Percentiles rank a stretch among this genome's conserved stretches.
These are phyloP conservation scores for Liasis olivaceus DNA, from an alignment of 2,797 vertebrate species.

Conservation along the genomic window DNA sequence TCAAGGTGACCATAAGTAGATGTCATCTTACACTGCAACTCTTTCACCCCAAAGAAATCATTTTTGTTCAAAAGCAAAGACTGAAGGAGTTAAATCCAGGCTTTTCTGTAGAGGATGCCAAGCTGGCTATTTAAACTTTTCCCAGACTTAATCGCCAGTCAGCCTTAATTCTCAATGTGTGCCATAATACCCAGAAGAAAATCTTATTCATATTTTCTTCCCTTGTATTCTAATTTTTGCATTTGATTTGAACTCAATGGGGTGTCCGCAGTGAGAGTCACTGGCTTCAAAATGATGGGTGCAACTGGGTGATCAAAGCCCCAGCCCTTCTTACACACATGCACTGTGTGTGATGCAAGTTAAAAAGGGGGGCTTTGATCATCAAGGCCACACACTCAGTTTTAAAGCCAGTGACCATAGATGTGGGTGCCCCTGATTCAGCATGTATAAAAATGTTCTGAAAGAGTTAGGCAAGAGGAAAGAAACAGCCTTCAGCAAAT, in stretches of 20 bases:
- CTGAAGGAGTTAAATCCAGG: neutral
- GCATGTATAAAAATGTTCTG: neutral
- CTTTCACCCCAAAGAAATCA: slow-evolving; percentile 37
- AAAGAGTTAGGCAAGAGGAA: neutral
- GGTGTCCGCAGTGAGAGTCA: neutral
- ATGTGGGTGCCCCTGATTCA: neutral
- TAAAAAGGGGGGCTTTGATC: neutral
- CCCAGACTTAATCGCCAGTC: neutral
- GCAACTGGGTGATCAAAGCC: neutral
- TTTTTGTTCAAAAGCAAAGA: neutral
- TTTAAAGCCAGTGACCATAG: neutral
- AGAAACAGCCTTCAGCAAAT: neutral
- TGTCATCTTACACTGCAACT: slow-evolving; percentile 2
- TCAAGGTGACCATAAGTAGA: slow-evolving; percentile 34
- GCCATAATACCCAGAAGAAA: neutral
- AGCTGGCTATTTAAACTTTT: neutral
- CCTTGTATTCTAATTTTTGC: neutral
- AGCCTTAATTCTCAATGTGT: neutral
- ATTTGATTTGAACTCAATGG: neutral
- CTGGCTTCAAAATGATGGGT: neutral
- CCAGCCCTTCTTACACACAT: neutral
- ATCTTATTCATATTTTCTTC: neutral
- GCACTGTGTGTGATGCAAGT: neutral
- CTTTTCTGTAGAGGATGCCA: neutral
- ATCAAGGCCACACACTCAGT: neutral